A percentile compares a stretch with the other conserved stretches of the same genome.
These are phyloP conservation scores for Heterodera schachtii DNA, from an alignment of 1,140 invertebrate genomes.

Conservation along the genomic window DNA sequence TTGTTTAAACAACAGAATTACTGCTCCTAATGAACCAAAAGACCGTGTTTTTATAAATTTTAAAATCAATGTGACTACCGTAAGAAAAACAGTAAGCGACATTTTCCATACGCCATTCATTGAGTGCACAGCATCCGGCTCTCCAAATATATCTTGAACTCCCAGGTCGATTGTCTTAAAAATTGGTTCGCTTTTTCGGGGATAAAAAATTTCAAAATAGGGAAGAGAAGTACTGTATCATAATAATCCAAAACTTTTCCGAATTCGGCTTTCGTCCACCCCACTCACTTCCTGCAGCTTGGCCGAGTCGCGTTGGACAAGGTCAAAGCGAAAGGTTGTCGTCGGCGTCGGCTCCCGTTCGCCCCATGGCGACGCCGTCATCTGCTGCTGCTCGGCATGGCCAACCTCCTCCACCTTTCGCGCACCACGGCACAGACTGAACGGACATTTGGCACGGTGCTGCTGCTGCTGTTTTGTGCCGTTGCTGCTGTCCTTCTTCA, in stretches of 20 bases:
- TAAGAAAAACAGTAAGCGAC: conserved; percentile 67
- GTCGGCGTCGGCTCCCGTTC: not conserved
- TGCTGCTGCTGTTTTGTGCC: conserved; percentile 10
- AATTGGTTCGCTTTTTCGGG: too few relatives aligned
- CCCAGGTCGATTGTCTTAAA: conserved; percentile 57
- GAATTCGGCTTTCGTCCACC: not conserved
- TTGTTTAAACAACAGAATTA: too few relatives aligned
- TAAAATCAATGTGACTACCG: conserved; percentile 64
- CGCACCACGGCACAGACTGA: conserved; percentile 13
- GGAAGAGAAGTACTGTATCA: not conserved
- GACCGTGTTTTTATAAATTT: too few relatives aligned
- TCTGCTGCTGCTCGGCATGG: not conserved
- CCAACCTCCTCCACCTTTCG: conserved; percentile 4
- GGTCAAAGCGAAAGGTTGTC: conserved; percentile 15
- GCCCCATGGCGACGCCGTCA: not conserved
- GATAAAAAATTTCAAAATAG: too few relatives aligned
- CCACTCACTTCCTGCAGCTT: conserved; percentile 30
- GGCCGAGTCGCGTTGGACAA: conserved; percentile 43
- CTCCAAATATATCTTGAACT: conserved; percentile 70
- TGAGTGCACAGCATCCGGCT: conserved; percentile 68
- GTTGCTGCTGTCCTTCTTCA: conserved; percentile 11
- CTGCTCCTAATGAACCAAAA: too few relatives aligned
- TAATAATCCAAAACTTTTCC: not conserved
- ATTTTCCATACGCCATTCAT: conserved; percentile 68
- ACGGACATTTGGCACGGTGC: not conserved